Evolutionary conservation across 2,113 vertebrate species (phyloP).

Genomic region (Lagopus leucura): DNA sequence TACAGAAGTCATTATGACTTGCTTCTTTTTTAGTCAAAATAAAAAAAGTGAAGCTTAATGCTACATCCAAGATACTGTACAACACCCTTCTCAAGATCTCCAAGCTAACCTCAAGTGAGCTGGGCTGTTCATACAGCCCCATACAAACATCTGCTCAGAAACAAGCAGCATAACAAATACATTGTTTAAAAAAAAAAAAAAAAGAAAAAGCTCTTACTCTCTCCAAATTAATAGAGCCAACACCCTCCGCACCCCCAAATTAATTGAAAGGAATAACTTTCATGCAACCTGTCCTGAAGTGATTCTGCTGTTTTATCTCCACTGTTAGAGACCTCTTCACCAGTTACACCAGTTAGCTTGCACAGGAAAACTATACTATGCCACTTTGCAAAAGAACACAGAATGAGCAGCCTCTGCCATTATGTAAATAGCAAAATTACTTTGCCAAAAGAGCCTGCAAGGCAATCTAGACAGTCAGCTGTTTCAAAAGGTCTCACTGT

Average conservation of each 20-base stretch:
- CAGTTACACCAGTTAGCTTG: accelerated
- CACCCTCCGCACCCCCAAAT: neutral
- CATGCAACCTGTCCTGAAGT: neutral
- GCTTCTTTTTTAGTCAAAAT: neutral
- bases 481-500: neutral
- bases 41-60: neutral
- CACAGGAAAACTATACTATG: neutral
- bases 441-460: neutral
- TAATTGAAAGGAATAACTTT: neutral
- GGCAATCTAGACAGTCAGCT: neutral
- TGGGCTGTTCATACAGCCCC: neutral
- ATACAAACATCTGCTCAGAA: neutral
- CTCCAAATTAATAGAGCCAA: too few species aligned
- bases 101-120: neutral
- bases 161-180: neutral
- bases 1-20: neutral
- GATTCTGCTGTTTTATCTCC: neutral
- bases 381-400: neutral
- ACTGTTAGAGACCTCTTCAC: neutral
- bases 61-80: neutral
- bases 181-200: neutral
- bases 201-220: too few species aligned
- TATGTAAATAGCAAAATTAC: neutral
- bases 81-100: neutral
- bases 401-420: neutral